Conservation (phyloP, 2,888 invertebrate species). For the Polydrusus tereticollis region DNA sequence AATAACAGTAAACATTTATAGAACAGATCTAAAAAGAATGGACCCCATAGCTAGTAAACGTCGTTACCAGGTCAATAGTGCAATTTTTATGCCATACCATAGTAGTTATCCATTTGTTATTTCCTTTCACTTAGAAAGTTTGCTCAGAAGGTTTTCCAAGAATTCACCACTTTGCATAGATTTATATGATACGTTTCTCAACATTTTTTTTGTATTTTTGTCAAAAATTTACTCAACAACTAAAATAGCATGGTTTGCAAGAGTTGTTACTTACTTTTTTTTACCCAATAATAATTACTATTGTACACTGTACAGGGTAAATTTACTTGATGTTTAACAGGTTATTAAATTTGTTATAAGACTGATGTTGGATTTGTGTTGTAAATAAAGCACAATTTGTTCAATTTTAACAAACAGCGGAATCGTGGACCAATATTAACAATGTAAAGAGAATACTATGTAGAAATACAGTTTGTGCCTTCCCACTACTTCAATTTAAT, state of each 20-base stretch:
- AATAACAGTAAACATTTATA: too few relatives aligned
- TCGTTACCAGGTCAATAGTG: background rate
- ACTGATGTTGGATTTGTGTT: slow-evolving; percentile 54
- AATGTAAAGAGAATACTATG: slow-evolving; percentile 16
- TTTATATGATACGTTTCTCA: background rate
- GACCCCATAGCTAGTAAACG: background rate
- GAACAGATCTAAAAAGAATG: background rate
- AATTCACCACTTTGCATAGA: background rate
- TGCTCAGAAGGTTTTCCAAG: too few relatives aligned
- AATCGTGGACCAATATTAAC: slow-evolving; percentile 45
- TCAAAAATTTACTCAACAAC: background rate
- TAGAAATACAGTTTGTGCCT: slow-evolving; percentile 41
- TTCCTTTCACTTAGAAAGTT: too few relatives aligned
- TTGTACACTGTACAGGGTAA: slow-evolving; percentile 22
- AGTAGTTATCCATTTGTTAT: background rate
- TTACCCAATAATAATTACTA: background rate
- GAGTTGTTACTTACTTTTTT: background rate
- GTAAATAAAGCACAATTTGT: slow-evolving; percentile 44
- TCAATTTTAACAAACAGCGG: slow-evolving; percentile 32
- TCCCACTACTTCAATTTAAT: slow-evolving; percentile 39
- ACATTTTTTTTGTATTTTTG: background rate
- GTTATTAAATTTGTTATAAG: slow-evolving; percentile 53
- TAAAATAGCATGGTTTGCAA: background rate
- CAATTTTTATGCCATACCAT: slow-evolving; percentile 7
- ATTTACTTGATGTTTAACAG: slow-evolving; percentile 21